Conservation (phyloP, 2,888 invertebrate genomes). For the Halictus quadricinctus region DNA sequence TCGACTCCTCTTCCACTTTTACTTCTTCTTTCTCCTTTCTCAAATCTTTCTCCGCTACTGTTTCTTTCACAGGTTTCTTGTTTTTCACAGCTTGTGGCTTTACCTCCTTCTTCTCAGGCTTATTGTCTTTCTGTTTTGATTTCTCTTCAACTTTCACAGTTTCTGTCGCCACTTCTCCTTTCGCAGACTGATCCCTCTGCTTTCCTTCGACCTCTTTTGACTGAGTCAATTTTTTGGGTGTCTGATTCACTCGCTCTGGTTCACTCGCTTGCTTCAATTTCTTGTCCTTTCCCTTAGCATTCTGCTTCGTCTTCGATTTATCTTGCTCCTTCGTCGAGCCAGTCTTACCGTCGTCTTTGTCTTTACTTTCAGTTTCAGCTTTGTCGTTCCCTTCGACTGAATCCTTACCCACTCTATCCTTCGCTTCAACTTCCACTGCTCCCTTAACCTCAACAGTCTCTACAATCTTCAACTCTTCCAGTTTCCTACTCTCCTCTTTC, state of each 20-base stretch:
- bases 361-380: conserved; percentile 33
- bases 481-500: conserved; percentile 13
- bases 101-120: not conserved
- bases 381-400: conserved; percentile 42
- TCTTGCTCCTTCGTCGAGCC: conserved; percentile 34
- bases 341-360: conserved; percentile 9
- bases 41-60: not conserved
- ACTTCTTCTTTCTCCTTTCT: conserved; percentile 30
- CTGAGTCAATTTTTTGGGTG: not conserved
- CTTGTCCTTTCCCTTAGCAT: conserved; percentile 16
- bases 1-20: conserved; percentile 47
- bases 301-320: conserved; percentile 20
- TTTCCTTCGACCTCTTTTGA: conserved; percentile 1
- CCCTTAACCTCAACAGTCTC: conserved; percentile 13
- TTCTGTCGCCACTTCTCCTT: not conserved
- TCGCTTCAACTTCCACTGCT: conserved; percentile 22
- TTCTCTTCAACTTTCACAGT: not conserved
- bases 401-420: not conserved
- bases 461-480: not conserved
- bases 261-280: conserved; percentile 32
- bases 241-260: conserved; percentile 17
- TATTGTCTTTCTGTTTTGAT: not conserved
- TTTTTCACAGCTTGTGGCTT: conserved; percentile 9
- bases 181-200: not conserved
- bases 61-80: conserved; percentile 3